A percentile compares a stretch with the other conserved stretches of the same genome.
phyloP scores from a whole-genome alignment of 1,140 invertebrate species.

The Carcinoscorpius rotundicauda region DNA sequence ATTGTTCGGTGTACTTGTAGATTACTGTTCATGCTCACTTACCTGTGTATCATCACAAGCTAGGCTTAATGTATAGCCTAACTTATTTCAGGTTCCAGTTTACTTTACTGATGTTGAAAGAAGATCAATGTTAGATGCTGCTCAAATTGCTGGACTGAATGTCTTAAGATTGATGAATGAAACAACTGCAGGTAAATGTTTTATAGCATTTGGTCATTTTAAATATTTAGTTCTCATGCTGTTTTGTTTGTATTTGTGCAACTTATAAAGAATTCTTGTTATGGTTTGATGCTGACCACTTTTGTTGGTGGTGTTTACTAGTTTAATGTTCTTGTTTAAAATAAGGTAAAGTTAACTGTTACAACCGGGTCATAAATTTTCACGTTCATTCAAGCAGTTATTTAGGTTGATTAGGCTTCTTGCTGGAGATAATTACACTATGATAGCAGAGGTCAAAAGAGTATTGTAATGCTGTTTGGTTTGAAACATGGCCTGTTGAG shows the following conservation, averaged over 20 bases:
- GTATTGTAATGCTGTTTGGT: no score
- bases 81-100: slow-evolving; percentile 50
- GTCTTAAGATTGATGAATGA: slow-evolving; percentile 92
- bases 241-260: slow-evolving; percentile 30
- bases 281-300: slow-evolving; percentile 51
- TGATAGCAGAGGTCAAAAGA: no score
- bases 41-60: not conserved
- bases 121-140: slow-evolving; percentile 77
- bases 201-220: slow-evolving; percentile 56
- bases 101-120: slow-evolving; percentile 92
- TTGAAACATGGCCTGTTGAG: no score
- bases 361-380: no score
- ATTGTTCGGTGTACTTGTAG: no score
- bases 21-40: slow-evolving; percentile 6
- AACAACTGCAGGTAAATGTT: slow-evolving; percentile 75
- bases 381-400: no score
- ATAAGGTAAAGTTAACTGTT: no score
- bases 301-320: slow-evolving; percentile 88
- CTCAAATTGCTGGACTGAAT: slow-evolving; percentile 65
- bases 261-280: slow-evolving; percentile 73
- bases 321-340: not conserved
- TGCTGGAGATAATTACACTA: no score
- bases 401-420: no score
- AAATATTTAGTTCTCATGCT: no score
- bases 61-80: no score